Base-by-base conservation (phyloP, 2,797 vertebrate genomes). In the Enteromius trimaculatus region DNA sequence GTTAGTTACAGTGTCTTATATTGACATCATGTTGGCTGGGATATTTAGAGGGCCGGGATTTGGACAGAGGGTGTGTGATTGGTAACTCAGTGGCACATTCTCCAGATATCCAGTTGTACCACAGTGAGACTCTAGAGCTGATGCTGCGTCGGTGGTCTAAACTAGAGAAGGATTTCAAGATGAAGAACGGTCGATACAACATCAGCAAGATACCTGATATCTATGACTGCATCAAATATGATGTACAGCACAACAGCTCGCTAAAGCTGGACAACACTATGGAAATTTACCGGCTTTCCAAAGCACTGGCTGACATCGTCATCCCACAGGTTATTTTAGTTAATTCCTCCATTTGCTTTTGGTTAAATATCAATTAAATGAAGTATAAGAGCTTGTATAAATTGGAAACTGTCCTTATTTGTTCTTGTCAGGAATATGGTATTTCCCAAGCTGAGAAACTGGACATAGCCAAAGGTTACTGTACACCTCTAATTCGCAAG, bases 201-300 rank as follows among this genome's bases (percentile, higher is more conserved):
- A 97, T 97, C 88, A 97, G 96, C 90, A 97, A 97, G 93, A 96
- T 97, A 71, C 96, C 96, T 44, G 96, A 97, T 87, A 97, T 97
- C 86, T 97, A 97, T 13, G 96, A 97, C 88, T 97, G 96, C 90
- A 97, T 97, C 90, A 97, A 97, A 88, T 97, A 97, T 0, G 96
- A 97, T 0, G 96, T 97, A 74, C 96, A 97, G 80, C 96, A 97
- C 90, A 97, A 97, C 29, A 91, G 94, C 84, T 96, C 95, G 1
- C 92, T 97, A 86, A 95, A 96, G 87, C 92, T 97, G 89, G 95
- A 96, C 89, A 92, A 96, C 88, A 97, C 94, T 66, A 96, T 97
- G 96, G 96, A 97, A 89, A 90, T 97, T 76, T 97, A 97, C 83
- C 93, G 95, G 9, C 92, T 97, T 81, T 97, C 96, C n/a, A 96